Evolutionary conservation across 2,797 vertebrate species (phyloP), one percentile per base, ranked within the genome.

Genomic region (Lacerta bilineata): DNA sequence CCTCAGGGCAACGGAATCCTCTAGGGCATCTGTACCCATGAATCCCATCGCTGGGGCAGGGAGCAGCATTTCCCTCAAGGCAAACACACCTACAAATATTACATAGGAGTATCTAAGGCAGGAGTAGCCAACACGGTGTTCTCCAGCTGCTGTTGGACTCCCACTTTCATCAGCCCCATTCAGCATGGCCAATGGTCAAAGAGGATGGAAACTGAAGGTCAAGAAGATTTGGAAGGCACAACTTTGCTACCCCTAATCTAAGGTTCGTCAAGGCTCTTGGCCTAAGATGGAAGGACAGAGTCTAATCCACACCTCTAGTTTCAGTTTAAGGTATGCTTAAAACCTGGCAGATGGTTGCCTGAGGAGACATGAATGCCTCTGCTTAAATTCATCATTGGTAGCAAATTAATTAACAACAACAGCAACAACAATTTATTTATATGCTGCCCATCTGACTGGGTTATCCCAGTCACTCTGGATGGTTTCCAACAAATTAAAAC

Each of bases 11-110:
- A 94, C 89, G 95, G 94, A 98, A 97, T 80, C 98, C 98, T 0
- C 94, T 94, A 2, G 98, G 98, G 90, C 98, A 99, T 18, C 95
- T 91, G 93, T 99, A 98, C 7, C 98, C 98, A 20, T 95, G 96
- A 91, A 93, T 93, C 39, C 96, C 97, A 84, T 98, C 96, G 0
- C 94, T 95, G 0, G 98, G 98, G 41, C 96, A 95, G 23, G 98
- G 96, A 87, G 93, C 96, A 13, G 95, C 91, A 89, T 96, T 99
- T 72, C 98, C 98, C 69, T 96, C 96, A 76, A 97, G 93, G 82
- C 98, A 99, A 75, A 99, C 97, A 10, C 97, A 98, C 84, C 99
- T 99, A 93, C 1, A 43, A 41, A 91, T 50, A n/a, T 75, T 5
- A 80, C 9, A 75, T 3, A 85, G 41, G 15, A 72, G 5, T 5